A percentile compares a stretch with the other conserved stretches of the same genome.
These are phyloP conservation scores for Alentia gelatinosa DNA, from an alignment of 2,888 invertebrate genomes.

Conservation along the genomic window DNA sequence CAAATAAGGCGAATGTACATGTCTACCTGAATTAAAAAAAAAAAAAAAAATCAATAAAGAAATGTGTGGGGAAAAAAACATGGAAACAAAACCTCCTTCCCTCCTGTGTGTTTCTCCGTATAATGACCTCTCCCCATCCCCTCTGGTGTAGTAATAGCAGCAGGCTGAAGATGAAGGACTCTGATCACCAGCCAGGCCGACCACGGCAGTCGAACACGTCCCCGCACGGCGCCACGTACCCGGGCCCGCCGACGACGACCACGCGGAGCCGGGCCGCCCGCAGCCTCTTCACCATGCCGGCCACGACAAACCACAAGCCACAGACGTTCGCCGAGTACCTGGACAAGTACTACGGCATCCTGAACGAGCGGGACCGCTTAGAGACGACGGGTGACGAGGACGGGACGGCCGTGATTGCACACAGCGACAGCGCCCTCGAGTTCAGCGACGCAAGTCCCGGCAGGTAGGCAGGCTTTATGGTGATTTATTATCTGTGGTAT, in stretches of 20 bases:
- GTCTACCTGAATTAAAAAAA: too few relatives aligned
- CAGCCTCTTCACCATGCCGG: neutral
- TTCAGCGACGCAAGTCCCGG: constrained; percentile 35
- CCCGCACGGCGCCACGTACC: neutral
- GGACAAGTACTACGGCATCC: constrained; percentile 61
- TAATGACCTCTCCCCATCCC: neutral
- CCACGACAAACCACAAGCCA: neutral
- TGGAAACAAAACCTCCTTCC: too few relatives aligned
- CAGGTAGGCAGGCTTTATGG: constrained; percentile 30
- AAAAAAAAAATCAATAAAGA: too few relatives aligned
- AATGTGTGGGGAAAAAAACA: too few relatives aligned
- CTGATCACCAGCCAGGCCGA: neutral
- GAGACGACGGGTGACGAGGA: constrained; percentile 55
- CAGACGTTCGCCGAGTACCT: constrained; percentile 62
- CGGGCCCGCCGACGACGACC: neutral
- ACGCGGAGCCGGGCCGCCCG: neutral
- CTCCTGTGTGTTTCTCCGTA: too few relatives aligned
- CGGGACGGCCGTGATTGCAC: neutral
- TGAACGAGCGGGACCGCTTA: neutral
- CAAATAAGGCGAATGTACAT: too few relatives aligned
- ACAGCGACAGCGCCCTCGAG: constrained; percentile 63
- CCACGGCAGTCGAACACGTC: constrained; percentile 33
- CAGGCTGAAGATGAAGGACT: neutral
- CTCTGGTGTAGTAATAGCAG: neutral
- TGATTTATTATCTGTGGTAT: too few relatives aligned